Percentiles rank a stretch among this genome's conserved stretches.
These are phyloP conservation scores for Pelmatolapia mariae DNA, from an alignment of 2,113 vertebrate genomes.

Conservation along the genomic window DNA sequence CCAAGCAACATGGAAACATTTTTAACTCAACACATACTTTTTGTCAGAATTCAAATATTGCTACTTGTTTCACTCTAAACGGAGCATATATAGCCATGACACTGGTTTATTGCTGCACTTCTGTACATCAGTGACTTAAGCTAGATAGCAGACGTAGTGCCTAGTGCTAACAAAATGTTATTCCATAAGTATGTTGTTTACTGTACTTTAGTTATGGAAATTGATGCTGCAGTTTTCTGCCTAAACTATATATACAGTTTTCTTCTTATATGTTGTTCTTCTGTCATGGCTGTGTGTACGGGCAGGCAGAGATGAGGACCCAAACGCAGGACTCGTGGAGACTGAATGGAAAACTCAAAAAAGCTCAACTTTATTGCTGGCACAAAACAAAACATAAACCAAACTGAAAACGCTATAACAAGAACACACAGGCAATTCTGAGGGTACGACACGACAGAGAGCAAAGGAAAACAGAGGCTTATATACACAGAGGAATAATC, in stretches of 20 bases:
- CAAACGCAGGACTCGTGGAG: neutral
- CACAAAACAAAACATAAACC: neutral
- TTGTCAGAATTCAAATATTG: neutral
- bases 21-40: neutral
- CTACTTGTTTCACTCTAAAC: neutral
- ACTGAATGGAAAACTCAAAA: neutral
- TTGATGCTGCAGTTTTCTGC: neutral
- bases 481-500: neutral
- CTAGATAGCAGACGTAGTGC: neutral
- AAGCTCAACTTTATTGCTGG: neutral
- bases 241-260: neutral
- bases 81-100: neutral
- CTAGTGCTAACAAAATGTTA: neutral
- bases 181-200: no score
- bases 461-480: neutral
- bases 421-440: neutral
- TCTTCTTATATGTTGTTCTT: neutral
- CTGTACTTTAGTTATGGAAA: neutral
- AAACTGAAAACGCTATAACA: neutral
- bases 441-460: fast-evolving
- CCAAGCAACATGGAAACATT: neutral
- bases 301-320: neutral
- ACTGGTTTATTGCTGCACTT: neutral
- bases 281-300: neutral
- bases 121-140: neutral